Conservation (phyloP, 2,888 invertebrate genomes). For the Thymelicus lineola region DNA sequence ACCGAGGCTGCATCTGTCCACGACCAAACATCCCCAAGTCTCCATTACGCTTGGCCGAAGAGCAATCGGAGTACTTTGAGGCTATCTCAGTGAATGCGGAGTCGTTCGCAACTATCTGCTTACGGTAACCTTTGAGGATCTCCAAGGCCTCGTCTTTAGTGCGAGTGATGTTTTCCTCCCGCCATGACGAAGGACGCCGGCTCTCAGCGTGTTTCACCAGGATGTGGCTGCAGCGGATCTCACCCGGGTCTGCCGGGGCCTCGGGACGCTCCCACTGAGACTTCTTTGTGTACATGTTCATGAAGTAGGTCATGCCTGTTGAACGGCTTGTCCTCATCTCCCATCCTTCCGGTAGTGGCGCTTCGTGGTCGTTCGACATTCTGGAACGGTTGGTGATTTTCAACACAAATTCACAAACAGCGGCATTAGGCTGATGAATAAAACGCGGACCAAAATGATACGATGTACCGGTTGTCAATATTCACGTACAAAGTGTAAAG, state of each 20-base stretch:
- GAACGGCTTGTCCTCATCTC: conserved; percentile 95
- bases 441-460: background rate
- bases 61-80: conserved; percentile 97
- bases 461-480: background rate
- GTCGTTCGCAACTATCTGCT: conserved; percentile 92
- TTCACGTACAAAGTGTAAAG: background rate
- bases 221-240: conserved; percentile 96
- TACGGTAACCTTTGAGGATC: conserved; percentile 92
- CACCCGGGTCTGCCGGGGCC: conserved; percentile 89
- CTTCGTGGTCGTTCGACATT: conserved; percentile 75
- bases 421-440: background rate
- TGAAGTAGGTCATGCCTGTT: conserved; percentile 96
- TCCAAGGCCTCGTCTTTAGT: conserved; percentile 96
- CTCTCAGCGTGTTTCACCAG: conserved; percentile 97
- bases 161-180: conserved; percentile 96
- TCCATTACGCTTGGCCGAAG: conserved; percentile 97
- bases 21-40: conserved; percentile 97
- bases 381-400: conserved; percentile 33
- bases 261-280: conserved; percentile 99
- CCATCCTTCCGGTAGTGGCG: conserved; percentile 94
- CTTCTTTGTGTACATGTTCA: conserved; percentile 98
- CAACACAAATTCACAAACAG: conserved; percentile 24
- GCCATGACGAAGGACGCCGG: conserved; percentile 97
- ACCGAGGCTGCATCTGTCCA: conserved; percentile 98
- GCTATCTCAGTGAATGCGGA: conserved; percentile 95